Conservation (phyloP, 2,888 invertebrate species). For the Cataglyphis albicans region DNA sequence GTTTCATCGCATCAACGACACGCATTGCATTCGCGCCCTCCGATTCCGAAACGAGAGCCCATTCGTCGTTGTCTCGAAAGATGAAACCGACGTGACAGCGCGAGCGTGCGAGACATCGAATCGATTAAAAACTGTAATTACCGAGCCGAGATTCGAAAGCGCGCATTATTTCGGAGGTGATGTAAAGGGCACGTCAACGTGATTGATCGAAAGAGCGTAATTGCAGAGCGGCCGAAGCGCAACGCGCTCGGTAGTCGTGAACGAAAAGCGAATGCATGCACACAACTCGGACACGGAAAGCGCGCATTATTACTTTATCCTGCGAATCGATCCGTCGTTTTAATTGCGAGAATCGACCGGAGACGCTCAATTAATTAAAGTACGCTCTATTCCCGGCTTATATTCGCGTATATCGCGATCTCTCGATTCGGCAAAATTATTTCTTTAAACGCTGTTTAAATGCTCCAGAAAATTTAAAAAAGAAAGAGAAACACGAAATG, state of each 20-base stretch:
- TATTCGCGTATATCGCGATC: slow-evolving; percentile 10
- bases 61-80: slow-evolving; percentile 42
- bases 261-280: slow-evolving; percentile 38
- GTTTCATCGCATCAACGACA: slow-evolving; percentile 16
- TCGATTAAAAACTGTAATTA: slow-evolving; percentile 58
- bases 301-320: slow-evolving; percentile 59
- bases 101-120: slow-evolving; percentile 32
- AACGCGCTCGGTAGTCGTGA: slow-evolving; percentile 8
- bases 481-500: background rate
- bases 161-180: slow-evolving; percentile 55
- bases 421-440: slow-evolving; percentile 5
- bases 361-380: slow-evolving; percentile 63
- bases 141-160: slow-evolving; percentile 40
- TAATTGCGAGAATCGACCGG: slow-evolving; percentile 65
- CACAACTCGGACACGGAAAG: slow-evolving; percentile 28
- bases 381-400: slow-evolving; percentile 13
- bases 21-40: background rate
- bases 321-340: slow-evolving; percentile 62
- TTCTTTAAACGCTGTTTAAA: background rate
- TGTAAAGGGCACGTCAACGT: slow-evolving; percentile 57
- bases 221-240: slow-evolving; percentile 36
- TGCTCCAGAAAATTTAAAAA: background rate
- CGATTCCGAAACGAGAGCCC: slow-evolving; percentile 2
- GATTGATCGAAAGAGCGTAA: slow-evolving; percentile 65
- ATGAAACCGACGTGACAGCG: slow-evolving; percentile 35